phyloP scores from a whole-genome alignment of 2,113 vertebrate genomes.

The Brachyhypopomus occidentalis region DNA sequence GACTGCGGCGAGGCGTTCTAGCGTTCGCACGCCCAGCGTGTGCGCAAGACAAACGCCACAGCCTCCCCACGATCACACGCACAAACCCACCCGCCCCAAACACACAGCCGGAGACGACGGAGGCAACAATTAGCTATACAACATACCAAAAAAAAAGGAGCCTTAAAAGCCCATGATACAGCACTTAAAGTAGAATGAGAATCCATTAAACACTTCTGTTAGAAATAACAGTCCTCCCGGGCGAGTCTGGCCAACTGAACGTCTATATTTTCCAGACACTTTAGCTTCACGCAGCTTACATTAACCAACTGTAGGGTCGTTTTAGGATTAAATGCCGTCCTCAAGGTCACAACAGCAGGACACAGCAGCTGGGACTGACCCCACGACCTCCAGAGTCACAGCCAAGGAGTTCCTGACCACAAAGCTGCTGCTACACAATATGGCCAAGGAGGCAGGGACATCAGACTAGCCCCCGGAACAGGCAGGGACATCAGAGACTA shows the following conservation, averaged over 20 bases:
- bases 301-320: not conserved
- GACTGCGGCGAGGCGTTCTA: not conserved
- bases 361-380: too few species aligned
- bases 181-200: conserved; percentile 10
- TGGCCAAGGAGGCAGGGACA: too few species aligned
- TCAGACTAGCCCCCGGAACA: too few species aligned
- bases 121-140: not conserved
- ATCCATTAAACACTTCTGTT: conserved; percentile 24
- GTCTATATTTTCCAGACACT: not conserved
- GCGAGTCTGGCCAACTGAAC: not conserved
- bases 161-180: not conserved
- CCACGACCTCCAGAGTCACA: not conserved
- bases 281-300: not conserved
- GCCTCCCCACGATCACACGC: not conserved
- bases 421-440: too few species aligned
- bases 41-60: conserved; percentile 29
- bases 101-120: not conserved
- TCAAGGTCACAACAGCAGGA: not conserved
- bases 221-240: not conserved
- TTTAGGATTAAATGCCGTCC: not conserved
- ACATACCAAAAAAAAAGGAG: too few species aligned
- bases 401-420: not conserved
- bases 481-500: too few species aligned
- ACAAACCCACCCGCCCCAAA: too few species aligned
- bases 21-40: conserved; percentile 3